phyloP scores from a whole-genome alignment of 2,888 invertebrate species.

The Perdita meconis region DNA sequence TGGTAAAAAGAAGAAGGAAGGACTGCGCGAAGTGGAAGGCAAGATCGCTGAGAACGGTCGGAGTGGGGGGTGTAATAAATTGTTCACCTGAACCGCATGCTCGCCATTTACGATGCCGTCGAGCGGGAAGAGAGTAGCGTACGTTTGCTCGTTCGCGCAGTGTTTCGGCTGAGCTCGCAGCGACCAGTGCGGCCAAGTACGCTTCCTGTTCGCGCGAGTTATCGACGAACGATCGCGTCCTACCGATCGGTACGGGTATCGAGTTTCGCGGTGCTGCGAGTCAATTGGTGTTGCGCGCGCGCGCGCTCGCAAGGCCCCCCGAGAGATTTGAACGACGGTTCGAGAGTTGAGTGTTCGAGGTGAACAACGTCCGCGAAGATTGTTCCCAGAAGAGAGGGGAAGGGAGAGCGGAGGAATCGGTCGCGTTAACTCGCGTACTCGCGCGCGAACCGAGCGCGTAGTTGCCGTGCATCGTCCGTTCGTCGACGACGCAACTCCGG shows the following conservation, averaged over 20 bases:
- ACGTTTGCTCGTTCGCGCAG: slow-evolving; percentile 68
- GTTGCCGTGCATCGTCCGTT: slow-evolving; percentile 30
- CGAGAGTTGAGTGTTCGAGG: too few relatives aligned
- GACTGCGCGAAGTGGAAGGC: slow-evolving; percentile 34
- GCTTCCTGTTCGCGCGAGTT: slow-evolving; percentile 10
- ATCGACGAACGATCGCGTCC: background rate
- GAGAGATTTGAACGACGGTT: too few relatives aligned
- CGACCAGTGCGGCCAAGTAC: slow-evolving; percentile 66
- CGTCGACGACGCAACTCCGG: slow-evolving; percentile 48
- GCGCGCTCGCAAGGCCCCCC: too few relatives aligned
- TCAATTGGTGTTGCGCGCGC: background rate
- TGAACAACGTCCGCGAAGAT: background rate
- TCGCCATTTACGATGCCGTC: slow-evolving; percentile 55
- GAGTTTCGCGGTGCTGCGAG: too few relatives aligned
- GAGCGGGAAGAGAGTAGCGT: slow-evolving; percentile 59
- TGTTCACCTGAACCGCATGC: slow-evolving; percentile 79
- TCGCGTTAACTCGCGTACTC: background rate
- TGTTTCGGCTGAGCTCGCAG: slow-evolving; percentile 78
- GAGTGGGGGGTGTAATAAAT: slow-evolving; percentile 81
- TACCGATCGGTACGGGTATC: too few relatives aligned
- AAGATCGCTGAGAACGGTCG: too few relatives aligned
- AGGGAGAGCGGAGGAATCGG: slow-evolving; percentile 26
- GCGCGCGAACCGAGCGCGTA: slow-evolving; percentile 18
- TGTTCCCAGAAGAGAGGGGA: slow-evolving; percentile 24
- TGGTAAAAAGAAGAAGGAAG: slow-evolving; percentile 24